These are phyloP conservation scores for Novumbra hubbsi DNA, from an alignment of 2,797 vertebrate genomes.

Conservation along the genomic window DNA sequence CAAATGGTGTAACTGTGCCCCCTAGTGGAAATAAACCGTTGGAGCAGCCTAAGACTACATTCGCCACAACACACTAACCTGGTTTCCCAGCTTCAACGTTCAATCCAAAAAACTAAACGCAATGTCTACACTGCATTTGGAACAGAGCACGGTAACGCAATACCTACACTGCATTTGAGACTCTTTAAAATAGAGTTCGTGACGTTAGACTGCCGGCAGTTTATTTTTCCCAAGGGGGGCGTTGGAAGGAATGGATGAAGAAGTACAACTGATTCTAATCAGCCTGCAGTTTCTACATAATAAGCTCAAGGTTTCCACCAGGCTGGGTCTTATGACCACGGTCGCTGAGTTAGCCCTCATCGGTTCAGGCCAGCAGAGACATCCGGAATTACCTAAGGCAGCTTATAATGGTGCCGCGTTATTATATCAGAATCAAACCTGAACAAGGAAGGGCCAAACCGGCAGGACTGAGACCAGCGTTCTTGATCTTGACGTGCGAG, in stretches of 20 bases:
- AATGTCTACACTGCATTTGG: constrained; percentile 72
- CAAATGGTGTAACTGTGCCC: constrained; percentile 76
- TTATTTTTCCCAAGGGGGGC: constrained; percentile 65
- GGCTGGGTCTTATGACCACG: constrained; percentile 65
- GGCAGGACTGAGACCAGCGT: constrained; percentile 8
- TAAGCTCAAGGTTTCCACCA: constrained; percentile 42
- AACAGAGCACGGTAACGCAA: constrained; percentile 60
- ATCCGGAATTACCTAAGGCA: not conserved
- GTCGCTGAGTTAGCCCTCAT: constrained; percentile 6
- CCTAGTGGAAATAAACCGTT: constrained; percentile 75
- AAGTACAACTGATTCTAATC: constrained; percentile 39
- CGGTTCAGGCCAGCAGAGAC: not conserved
- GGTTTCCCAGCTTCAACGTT: constrained; percentile 35
- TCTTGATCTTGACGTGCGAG: constrained; percentile 23
- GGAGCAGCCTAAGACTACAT: constrained; percentile 11
- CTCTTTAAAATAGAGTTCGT: constrained; percentile 26
- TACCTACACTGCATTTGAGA: constrained; percentile 71
- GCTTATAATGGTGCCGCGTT: constrained; percentile 10
- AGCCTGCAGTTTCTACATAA: constrained; percentile 55
- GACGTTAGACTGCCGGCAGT: constrained; percentile 67
- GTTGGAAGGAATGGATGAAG: constrained; percentile 39
- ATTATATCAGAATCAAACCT: constrained; percentile 42
- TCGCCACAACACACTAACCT: constrained; percentile 40
- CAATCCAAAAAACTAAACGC: constrained; percentile 68
- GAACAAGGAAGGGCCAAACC: constrained; percentile 31